Base-by-base conservation (phyloP, 2,888 invertebrate species). In the Octonoba sinensis region DNA sequence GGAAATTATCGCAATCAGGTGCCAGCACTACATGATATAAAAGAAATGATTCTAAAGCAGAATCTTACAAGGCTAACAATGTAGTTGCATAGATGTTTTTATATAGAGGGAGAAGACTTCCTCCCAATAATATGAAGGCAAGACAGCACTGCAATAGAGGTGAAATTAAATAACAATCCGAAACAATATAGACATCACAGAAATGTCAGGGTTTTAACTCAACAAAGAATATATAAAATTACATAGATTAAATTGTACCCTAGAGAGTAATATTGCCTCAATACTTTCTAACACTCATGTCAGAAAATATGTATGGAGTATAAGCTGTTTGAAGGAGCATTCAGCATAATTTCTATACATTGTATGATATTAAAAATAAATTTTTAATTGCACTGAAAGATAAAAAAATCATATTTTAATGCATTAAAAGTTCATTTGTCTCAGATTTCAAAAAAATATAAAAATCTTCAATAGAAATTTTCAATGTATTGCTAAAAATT, bases 71-170 rank as follows among this genome's bases (percentile, higher is more conserved):
- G 65, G 71, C 66, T 66, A 66, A 72, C 62, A 72, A 47, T 78
- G 66, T 67, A 79, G 60, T 79, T 79, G 79, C 79, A 79, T 79
- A 79, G 79, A 79, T 73, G 65, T 71, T 76, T 27, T 78, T 67
- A 73, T 79, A 65, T 73, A 67, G 54, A 79, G 27, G 27, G 27
- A 79, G 60, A 79, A n/a, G 72, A 66, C 46, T 22, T 57, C 46
- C 72, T 72, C 66, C 51, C 65, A 22, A 18, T 18, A 54, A 70
- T 27, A 27, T 27, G 56, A 79, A 73, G 73, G 54, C 67, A 69
- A 70, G 60, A 56, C 67, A 79, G 56, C 65, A 56, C 46, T 47
- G 47, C 54, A 67, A 69, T 24, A 27, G n/a, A 49, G 27, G 49
- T 67, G 16, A n/a, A 51, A 67, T 15, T 49, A 54, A 67, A 47